Base-by-base conservation (phyloP, 1,140 invertebrate species). In the Leptinotarsa defecta region DNA sequence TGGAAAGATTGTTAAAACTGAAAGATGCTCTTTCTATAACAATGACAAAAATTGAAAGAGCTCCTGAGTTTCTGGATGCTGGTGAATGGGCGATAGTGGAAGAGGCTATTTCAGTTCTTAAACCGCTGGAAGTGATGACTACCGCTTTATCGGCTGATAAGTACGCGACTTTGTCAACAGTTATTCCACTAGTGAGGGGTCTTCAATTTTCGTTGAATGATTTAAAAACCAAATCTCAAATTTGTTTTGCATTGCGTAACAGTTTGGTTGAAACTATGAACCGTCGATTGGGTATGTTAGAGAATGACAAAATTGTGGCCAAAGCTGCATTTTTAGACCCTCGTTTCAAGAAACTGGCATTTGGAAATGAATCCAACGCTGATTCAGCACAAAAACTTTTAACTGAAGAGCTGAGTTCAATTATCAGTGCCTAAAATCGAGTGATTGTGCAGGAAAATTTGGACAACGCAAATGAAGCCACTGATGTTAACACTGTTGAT, bases 121-220 rank as follows among this genome's bases (percentile, higher is more conserved):
- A 76, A 49, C 0, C n/a, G n/a, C 17, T 24, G 17, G 70, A 57
- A 2, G 8, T 57, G 19, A 13, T 24, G 24, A 49, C 19, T 13
- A 20, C 24, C 27, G 17, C 24, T 43, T 17, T 24, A 48, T 61
- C 52, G 13, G 24, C 3, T 61, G 34, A 61, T 64, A 15, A 27
- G 13, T 22, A 49, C 13, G 22, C 22, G n/a, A 52, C 71, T 48
- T 64, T 62, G 20, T 62, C 57, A 11, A n/a, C 20, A 20, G 57
- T 62, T 69, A 57, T 73, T 64, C 80, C 83, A 72, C 73, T 84
- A 73, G 76, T 84, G 61, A 72, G 78, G 74, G 79, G 79, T 57
- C 48, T 84, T 48, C 81, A 82, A 77, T 61, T 74, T 57, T 64
- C 62, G 67, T 67, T 84, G 49, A 75, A 76, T 70, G 71, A 57